phyloP scores from a whole-genome alignment of 2,113 vertebrate species.

The Pandion haliaetus region DNA sequence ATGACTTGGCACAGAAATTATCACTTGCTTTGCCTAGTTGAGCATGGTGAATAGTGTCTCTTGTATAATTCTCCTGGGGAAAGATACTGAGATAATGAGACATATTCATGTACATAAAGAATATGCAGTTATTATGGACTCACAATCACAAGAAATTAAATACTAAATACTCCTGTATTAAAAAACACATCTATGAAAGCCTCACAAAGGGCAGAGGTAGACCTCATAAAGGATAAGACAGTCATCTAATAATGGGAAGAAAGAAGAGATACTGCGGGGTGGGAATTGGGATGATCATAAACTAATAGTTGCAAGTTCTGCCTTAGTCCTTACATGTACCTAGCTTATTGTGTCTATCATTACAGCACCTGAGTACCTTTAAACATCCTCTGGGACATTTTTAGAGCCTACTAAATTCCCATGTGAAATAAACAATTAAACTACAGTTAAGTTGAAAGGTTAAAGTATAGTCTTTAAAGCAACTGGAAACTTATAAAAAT shows the following conservation, averaged over 20 bases:
- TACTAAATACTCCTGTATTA: not conserved
- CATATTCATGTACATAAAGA: not conserved
- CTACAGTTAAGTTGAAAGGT: not conserved
- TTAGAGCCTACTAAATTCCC: not conserved
- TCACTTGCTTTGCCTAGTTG: not conserved
- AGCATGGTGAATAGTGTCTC: not conserved
- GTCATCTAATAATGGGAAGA: not conserved
- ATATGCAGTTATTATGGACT: not conserved
- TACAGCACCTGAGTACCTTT: not conserved
- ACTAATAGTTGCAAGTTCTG: not conserved
- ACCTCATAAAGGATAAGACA: not conserved
- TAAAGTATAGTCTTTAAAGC: not conserved
- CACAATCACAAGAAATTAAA: constrained; percentile 6
- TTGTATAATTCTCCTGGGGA: not conserved
- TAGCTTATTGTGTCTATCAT: not conserved
- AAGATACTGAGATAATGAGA: not conserved
- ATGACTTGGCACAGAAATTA: not conserved
- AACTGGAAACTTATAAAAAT: not conserved
- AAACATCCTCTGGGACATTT: not conserved
- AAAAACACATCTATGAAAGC: not conserved
- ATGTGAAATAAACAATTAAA: not conserved
- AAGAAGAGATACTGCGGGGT: not conserved
- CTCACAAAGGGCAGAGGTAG: not conserved
- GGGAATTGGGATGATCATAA: not conserved
- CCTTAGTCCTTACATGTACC: not conserved